Conservation (phyloP, 2,888 invertebrate species). For the Cephus nigrinus region DNA sequence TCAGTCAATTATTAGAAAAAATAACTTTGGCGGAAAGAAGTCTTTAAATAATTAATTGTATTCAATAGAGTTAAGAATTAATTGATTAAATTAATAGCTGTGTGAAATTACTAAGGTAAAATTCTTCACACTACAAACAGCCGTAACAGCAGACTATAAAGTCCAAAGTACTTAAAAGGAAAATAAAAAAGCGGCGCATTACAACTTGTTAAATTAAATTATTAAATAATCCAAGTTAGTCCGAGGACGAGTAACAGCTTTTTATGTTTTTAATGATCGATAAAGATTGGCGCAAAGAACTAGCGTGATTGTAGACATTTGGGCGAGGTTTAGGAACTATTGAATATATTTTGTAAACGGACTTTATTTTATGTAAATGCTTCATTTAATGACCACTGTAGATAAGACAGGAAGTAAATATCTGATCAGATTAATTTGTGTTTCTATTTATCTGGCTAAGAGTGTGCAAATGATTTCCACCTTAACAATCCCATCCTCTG, state of each 20-base stretch:
- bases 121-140: neutral
- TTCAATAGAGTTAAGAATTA: neutral
- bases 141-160: neutral
- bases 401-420: constrained; percentile 25
- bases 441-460: constrained; percentile 8
- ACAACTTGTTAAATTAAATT: neutral
- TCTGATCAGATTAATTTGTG: constrained; percentile 12
- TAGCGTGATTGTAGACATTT: neutral
- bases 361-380: constrained; percentile 29
- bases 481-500: neutral
- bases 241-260: neutral
- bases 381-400: constrained; percentile 29
- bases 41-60: neutral
- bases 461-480: neutral
- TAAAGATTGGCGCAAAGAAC: neutral
- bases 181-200: neutral
- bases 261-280: neutral
- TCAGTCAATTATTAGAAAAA: neutral
- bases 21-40: neutral
- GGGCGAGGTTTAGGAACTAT: constrained; percentile 20
- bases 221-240: neutral
- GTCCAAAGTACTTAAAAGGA: neutral
- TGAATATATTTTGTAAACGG: constrained; percentile 26
- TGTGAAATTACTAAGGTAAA: neutral
- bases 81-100: neutral